Conservation (phyloP, 2,888 invertebrate genomes). For the Tortricodes alternella region DNA sequence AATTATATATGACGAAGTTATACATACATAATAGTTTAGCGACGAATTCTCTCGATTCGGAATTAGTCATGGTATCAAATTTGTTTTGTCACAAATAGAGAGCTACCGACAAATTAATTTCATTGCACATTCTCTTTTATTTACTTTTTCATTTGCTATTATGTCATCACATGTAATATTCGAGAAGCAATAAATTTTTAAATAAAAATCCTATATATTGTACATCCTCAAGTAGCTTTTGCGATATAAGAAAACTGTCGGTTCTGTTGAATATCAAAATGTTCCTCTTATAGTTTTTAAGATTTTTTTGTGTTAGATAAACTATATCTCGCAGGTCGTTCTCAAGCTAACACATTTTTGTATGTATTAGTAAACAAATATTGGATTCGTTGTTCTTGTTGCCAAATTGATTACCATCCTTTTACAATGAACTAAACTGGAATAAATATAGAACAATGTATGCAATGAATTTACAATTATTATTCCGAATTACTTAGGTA, state of each 20-base stretch:
- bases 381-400: not conserved
- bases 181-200: too few species aligned
- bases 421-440: slow-evolving; percentile 14
- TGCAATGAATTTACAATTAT: slow-evolving; percentile 17
- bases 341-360: not conserved
- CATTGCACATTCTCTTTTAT: not conserved
- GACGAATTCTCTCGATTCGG: slow-evolving; percentile 33
- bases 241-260: not conserved
- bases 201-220: too few species aligned
- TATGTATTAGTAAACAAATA: not conserved
- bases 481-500: slow-evolving; percentile 26
- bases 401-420: not conserved
- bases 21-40: slow-evolving; percentile 27
- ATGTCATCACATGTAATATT: too few species aligned
- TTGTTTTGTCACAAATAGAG: slow-evolving; percentile 35
- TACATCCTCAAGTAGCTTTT: too few species aligned
- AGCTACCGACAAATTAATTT: not conserved
- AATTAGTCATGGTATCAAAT: slow-evolving; percentile 31
- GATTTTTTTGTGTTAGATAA: slow-evolving; percentile 21
- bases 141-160: not conserved
- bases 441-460: slow-evolving; percentile 13
- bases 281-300: slow-evolving; percentile 26
- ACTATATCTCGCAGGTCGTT: not conserved
- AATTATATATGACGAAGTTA: slow-evolving; percentile 30
- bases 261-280: slow-evolving; percentile 4